Base-by-base conservation (phyloP, 2,888 invertebrate genomes). In the Lutraria lutraria region DNA sequence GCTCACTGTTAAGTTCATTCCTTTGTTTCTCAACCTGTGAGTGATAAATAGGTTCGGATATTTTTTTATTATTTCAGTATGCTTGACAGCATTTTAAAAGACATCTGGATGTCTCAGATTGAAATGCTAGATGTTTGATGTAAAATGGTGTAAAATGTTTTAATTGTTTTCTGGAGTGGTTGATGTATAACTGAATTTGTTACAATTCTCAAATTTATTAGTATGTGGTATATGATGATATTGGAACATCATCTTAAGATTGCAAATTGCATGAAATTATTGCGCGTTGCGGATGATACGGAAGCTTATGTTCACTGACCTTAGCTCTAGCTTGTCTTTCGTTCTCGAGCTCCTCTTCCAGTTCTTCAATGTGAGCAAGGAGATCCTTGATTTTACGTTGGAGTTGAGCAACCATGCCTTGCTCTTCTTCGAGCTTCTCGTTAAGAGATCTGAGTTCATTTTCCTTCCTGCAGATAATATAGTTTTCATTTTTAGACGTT, bases 351-450 rank as follows among this genome's bases (percentile, higher is more conserved):
- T 99, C 99, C 97, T 99, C 99, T 97, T 99, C 99, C 96, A 99
- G 98, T 97, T 99, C 99, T 97, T 99, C 99, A 97, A 99, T 99
- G 97, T 99, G 95, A 98, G 94, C 98, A 97, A 99, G 99, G 96
- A 99, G 98, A 97, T 99, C 99, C 98, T 99, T 99, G 98, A 99
- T 99, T 97, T 99, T 99, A 97, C 99, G 99, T 97, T 99, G 99
- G 96, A 98, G 98, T 95, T 99, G 99, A 97, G 98, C 98, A 96
- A 99, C 99, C 96, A 99, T 98, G 94, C 98, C 98, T 97, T 99
- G 99, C 97, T 99, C 99, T 97, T 99, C 99, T 97, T 99, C 99
- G 95, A 99, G 98, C 97, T 99, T 99, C 92, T 94, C 98, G 96
- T 98, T 98, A 96, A 99, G 98, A 93, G 98, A 98, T 89, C 98